Conservation (phyloP, 2,888 invertebrate species). For the Melanostoma mellinum region DNA sequence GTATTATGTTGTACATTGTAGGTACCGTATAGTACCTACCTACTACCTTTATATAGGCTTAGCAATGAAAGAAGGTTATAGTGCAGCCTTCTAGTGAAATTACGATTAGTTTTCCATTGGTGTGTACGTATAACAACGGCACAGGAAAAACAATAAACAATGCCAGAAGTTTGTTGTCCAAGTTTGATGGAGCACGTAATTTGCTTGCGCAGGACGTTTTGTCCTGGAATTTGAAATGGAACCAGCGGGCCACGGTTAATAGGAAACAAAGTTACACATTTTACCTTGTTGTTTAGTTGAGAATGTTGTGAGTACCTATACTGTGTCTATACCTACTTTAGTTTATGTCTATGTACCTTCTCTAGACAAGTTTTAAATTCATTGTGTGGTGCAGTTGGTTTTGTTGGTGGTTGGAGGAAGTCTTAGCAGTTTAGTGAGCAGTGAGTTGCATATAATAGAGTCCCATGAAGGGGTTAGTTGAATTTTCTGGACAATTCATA, state of each 20-base stretch:
- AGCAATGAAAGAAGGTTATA: constrained; percentile 4
- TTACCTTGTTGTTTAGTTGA: constrained; percentile 49
- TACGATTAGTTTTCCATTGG: constrained; percentile 71
- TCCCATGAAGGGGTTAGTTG: background rate
- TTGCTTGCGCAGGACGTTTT: constrained; percentile 73
- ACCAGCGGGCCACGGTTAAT: constrained; percentile 69
- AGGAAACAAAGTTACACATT: constrained; percentile 70
- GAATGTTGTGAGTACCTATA: constrained; percentile 19
- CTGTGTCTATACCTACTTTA: background rate
- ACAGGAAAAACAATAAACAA: constrained; percentile 67
- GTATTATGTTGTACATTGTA: constrained; percentile 13
- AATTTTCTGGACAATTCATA: constrained; percentile 15
- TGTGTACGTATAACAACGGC: constrained; percentile 10
- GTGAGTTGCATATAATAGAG: background rate
- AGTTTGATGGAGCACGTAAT: constrained; percentile 73
- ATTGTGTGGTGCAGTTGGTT: constrained; percentile 4
- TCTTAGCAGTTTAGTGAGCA: constrained; percentile 12
- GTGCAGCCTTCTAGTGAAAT: constrained; percentile 50
- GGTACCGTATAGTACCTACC: background rate
- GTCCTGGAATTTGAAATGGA: constrained; percentile 71
- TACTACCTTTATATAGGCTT: constrained; percentile 1
- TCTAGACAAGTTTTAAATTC: constrained; percentile 10
- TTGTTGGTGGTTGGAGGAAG: constrained; percentile 6
- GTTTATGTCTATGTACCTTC: background rate
- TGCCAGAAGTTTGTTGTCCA: constrained; percentile 71